Conservation (phyloP, 2,797 vertebrate genomes). For the Galaxias olidus region DNA sequence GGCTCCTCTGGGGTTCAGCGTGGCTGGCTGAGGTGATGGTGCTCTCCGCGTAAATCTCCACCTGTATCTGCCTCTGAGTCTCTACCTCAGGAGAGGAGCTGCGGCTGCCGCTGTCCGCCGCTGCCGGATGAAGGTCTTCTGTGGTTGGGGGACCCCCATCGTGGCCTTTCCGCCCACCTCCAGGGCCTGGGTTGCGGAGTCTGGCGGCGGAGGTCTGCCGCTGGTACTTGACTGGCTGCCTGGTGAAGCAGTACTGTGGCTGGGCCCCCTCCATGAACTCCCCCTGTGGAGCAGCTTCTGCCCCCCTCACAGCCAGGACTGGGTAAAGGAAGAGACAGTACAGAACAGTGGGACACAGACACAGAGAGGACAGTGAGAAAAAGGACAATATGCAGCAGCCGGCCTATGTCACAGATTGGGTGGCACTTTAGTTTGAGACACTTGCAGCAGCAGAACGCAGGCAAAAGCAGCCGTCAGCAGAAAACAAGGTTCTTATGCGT, state of each 20-base stretch:
- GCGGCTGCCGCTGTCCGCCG: constrained; percentile 62
- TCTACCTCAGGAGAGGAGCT: constrained; percentile 64
- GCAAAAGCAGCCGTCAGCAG: constrained; percentile 10
- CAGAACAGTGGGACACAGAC: not conserved
- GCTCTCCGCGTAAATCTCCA: constrained; percentile 63
- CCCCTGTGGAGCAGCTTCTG: constrained; percentile 26
- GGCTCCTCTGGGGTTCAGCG: constrained; percentile 34
- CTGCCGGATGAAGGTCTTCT: constrained; percentile 27
- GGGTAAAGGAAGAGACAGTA: constrained; percentile 22
- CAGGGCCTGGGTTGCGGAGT: constrained; percentile 14
- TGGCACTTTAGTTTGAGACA: not conserved
- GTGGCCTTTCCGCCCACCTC: constrained; percentile 1
- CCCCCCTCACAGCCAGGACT: constrained; percentile 76
- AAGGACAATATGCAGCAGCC: not conserved
- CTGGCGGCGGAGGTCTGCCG: constrained; percentile 60
- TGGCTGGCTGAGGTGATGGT: constrained; percentile 21
- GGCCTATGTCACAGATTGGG: not conserved
- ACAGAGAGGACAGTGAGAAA: not conserved
- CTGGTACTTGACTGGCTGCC: constrained; percentile 80
- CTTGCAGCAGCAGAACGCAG: constrained; percentile 26
- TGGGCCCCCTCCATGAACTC: constrained; percentile 52
- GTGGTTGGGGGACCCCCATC: constrained; percentile 9
- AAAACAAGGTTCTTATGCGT: no score
- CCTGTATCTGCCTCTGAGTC: constrained; percentile 27
- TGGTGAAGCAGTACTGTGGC: constrained; percentile 77